Base-by-base conservation (phyloP, 2,797 vertebrate species). In the Buceros bicornis region DNA sequence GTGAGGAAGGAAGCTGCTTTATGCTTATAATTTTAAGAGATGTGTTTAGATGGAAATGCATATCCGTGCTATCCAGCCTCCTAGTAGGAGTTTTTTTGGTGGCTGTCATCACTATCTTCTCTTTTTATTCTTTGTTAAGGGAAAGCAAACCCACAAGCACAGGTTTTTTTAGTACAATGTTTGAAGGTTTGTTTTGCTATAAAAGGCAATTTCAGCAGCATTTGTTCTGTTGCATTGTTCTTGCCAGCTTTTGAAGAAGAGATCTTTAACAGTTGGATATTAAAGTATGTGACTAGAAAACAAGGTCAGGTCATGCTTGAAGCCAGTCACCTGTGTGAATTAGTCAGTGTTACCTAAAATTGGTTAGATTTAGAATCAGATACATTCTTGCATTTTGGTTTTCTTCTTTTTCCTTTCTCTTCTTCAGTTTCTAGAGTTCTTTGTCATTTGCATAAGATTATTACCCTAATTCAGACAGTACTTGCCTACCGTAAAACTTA, bases 191-290 rank as follows among this genome's bases (percentile, higher is more conserved):
- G 54, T 87, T 92, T 92, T 61, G 73, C 70, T 90, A 89, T 50
- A 87, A 89, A 95, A 95, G 95, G 83, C 57, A 31, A 62, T 74
- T 90, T 93, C 56, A 90, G 45, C 78, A 92, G 37, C 60, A 54
- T 93, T 96, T 95, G 77, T 90, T 96, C 64, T 74, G 60, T 94
- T 91, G 77, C 71, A 82, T 91, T 96, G 85, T 95, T 94, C 69
- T 73, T 92, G 82, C 40, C 77, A 89, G 64, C 45, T 92, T 88
- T 95, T 89, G 61, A 74, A 78, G 47, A 83, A 48, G 51, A 93
- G 90, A 57, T 76, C 29, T 82, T 82, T 74, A 87, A 78, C 33
- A 73, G 71, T 82, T 94, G 58, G 28, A 67, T 93, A 78, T 90
- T 92, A 61, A 94, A 93, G 28, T 84, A 71, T 37, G 5, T 74